A percentile compares a stretch with the other conserved stretches of the same genome.
Evolutionary conservation across 2,113 vertebrate genomes (phyloP).

Genomic region (Salvelinus alpinus): DNA sequence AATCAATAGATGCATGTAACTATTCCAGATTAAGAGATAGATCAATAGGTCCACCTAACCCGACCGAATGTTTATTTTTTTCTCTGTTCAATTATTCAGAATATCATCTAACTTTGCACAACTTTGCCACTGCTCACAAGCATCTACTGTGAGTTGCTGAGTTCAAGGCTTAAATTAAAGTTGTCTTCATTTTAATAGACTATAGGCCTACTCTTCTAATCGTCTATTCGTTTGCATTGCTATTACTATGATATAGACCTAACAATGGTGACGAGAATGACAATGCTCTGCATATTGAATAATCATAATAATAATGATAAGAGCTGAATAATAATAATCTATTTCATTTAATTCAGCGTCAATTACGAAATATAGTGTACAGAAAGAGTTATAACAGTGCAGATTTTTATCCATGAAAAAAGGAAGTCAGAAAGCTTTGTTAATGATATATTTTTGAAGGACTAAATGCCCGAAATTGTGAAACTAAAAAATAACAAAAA

Average conservation of each 20-base stretch:
- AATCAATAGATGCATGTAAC: conserved; percentile 75
- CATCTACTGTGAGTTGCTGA: conserved; percentile 1
- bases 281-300: not conserved
- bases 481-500: no score
- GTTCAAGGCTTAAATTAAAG: not conserved
- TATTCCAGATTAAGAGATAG: conserved; percentile 74
- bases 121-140: conserved; percentile 7
- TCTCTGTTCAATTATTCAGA: conserved; percentile 58
- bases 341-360: not conserved
- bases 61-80: conserved; percentile 47
- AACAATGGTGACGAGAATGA: no score
- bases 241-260: no score
- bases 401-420: no score
- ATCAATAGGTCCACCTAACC: conserved; percentile 63
- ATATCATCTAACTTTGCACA: conserved; percentile 43
- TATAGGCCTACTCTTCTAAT: no score
- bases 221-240: no score
- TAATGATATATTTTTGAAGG: no score
- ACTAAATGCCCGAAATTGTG: no score
- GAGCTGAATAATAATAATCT: not conserved
- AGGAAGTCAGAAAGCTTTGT: no score
- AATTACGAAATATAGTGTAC: no score
- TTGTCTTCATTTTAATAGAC: not conserved
- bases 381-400: no score
- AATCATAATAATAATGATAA: conserved; percentile 7